Evolutionary conservation across 30 jellyfish, hydroid and myxozoan species (phyloP), one percentile per base, ranked within the genome.

Genomic region (Mastigias papua): DNA sequence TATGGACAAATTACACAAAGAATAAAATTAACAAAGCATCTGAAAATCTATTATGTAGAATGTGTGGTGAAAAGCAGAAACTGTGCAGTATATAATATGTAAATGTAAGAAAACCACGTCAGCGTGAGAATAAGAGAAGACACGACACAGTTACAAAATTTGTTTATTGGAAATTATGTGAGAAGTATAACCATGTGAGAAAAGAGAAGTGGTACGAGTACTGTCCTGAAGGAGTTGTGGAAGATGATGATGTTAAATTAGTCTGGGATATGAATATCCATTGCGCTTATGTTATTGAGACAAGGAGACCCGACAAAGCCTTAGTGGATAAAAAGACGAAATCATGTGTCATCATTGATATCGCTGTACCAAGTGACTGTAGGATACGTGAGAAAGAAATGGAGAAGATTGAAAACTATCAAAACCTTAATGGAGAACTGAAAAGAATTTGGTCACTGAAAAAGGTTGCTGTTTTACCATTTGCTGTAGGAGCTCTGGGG

Each of bases 11-110:
- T 72, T 72, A 30, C 31, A 37, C 4, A 72, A 72, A 72, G 84
- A 10, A 72, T 37, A 32, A 8, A 50, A 72, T 72, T 72, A 76
- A 13, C 84, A 32, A 72, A 72, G 4, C 61, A 7, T 26, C 30
- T 10, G 84, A 72, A 37, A 72, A 28, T 72, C 65, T 28, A 72
- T 37, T 72, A 50, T 72, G 84, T 72, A 72, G 65, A 37, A 72
- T 72, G 65, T 37, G 5, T 37, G 76, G 30, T 5, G 73, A 72
- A 72, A 37, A 37, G 65, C 25, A 23, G 67, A 21, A 51, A 32
- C 25, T 72, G 65, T 37, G 42, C 65, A 72, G 35, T 76, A 72
- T 37, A 19, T 72, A 7, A 37, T 32, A 30, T 72, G 84, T n/a
- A 76, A 72, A 50, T 72, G 84, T 37, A 72, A 72, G 31, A 28